Evolutionary conservation across 2,797 vertebrate genomes (phyloP), one percentile per base, ranked within the genome.

Genomic region (Eupleurogrammus muticus): DNA sequence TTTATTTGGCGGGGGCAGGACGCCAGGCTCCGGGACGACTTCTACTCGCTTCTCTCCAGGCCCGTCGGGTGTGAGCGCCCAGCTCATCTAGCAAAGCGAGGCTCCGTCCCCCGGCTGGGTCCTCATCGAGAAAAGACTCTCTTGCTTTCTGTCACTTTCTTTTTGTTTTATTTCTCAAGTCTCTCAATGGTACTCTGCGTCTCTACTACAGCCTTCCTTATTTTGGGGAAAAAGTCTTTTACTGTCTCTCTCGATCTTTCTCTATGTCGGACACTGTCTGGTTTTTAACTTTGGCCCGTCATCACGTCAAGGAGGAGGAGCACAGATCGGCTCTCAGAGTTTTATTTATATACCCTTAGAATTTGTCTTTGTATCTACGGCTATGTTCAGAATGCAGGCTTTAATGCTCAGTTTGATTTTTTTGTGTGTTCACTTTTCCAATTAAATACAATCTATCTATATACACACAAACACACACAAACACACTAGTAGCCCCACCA

Each of bases 1-100:
- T 84, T 72, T 73, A 83, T 82, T 81, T 81, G 80, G 75, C 21
- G 55, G 61, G 64, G 62, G 81, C 58, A 51, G 57, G 60, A 68
- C 34, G 58, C 79, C 76, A 80, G 67, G 66, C 59, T 73, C 46
- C 5, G 11, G 68, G 23, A 67, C 46, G 9, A 32, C 54, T 85
- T 77, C 80, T 59, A 54, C 75, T 78, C 67, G 69, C 70, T 63
- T 79, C 59, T 81, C 63, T 62, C 28, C 62, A 61, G 55, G 72
- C 63, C 66, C 54, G 70, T 57, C 56, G 55, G 57, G 70, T 48
- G 65, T 75, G 77, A 70, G 58, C 28, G 0, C 6, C 6, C 0
- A 17, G 49, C 50, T 73, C 57, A 72, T 83, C 77, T 46, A 60
- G 46, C 59, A 16, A 46, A 79, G 69, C 69, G 73, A 6, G 6